Percentiles rank a stretch among this genome's conserved stretches.
phyloP scores from a whole-genome alignment of 2,888 invertebrate genomes.

The Tetranychus truncatus region DNA sequence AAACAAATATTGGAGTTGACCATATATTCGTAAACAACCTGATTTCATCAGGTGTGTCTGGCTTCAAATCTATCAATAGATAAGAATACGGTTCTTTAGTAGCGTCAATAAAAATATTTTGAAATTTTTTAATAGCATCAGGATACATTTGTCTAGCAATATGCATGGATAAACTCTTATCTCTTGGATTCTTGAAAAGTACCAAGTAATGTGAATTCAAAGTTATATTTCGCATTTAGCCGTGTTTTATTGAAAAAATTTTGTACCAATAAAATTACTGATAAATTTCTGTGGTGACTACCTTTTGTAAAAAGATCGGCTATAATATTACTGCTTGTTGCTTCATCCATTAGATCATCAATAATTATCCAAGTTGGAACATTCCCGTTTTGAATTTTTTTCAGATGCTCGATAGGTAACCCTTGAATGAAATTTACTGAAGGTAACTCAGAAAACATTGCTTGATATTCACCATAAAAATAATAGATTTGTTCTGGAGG shows the following conservation, averaged over 20 bases:
- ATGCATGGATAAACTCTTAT: no score
- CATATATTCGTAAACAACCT: neutral
- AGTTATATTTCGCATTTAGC: no score
- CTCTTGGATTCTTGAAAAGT: no score
- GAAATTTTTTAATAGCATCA: neutral
- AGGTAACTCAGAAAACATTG: neutral
- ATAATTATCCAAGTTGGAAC: neutral
- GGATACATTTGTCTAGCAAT: no score
- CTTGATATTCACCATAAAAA: constrained; percentile 3
- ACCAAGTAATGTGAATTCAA: no score
- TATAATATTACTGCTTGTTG: neutral
- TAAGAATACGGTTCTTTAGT: neutral
- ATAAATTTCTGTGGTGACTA: no score
- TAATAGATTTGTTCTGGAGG: neutral
- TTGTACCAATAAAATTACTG: no score
- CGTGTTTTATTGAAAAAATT: no score
- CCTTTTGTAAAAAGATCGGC: neutral
- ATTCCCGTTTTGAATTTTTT: no score
- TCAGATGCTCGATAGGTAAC: neutral
- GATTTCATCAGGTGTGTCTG: neutral
- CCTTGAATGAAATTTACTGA: neutral
- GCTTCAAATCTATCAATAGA: neutral
- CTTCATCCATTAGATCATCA: neutral
- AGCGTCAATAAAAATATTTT: neutral
- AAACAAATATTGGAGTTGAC: no score